Evolutionary conservation across 2,797 vertebrate genomes (phyloP), one percentile per base, ranked within the genome.

Genomic region (Neomorphus geoffroyi): DNA sequence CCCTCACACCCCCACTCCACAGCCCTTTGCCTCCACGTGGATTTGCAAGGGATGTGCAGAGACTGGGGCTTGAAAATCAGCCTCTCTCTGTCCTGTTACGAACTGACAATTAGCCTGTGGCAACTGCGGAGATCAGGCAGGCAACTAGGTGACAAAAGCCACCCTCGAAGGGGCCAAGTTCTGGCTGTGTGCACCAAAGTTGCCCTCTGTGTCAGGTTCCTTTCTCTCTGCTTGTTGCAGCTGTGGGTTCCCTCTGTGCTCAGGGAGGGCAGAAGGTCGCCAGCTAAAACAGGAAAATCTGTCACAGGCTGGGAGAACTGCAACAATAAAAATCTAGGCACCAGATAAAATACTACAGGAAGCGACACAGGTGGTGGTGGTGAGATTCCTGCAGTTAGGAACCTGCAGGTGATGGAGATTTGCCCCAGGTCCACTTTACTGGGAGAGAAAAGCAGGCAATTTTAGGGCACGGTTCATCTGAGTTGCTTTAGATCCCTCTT

Each of bases 1-100:
- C 41, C n/a, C 18, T 14, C 3, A 0, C 3, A 6, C 1, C 27
- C 16, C 30, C 0, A 1, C 21, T n/a, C 54, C 2, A 0, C 61
- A 43, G 33, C 28, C 9, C 24, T 62, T 80, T 50, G 28, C 60
- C 22, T 48, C 5, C 0, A 0, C 7, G 0, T 15, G 51, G 9
- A 5, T 5, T 41, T 2, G 1, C 43, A 24, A 32, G 16, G 22
- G 11, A 5, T 1, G 7, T 18, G 13, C 37, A 17, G 45, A 56
- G 45, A 11, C 7, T 16, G 4, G 7, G 22, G 32, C 19, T 84
- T 10, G 2, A 67, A 86, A 80, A 74, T 33, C 80, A 54, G 35
- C 43, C 17, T 57, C 37, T 48, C 19, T 33, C 28, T 28, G 19
- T 46, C 46, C 39, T 79, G 5, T 27, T 64, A 14, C 33, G 66